Base-by-base conservation (phyloP, 2,113 vertebrate species). In the Myotis brandtii region DNA sequence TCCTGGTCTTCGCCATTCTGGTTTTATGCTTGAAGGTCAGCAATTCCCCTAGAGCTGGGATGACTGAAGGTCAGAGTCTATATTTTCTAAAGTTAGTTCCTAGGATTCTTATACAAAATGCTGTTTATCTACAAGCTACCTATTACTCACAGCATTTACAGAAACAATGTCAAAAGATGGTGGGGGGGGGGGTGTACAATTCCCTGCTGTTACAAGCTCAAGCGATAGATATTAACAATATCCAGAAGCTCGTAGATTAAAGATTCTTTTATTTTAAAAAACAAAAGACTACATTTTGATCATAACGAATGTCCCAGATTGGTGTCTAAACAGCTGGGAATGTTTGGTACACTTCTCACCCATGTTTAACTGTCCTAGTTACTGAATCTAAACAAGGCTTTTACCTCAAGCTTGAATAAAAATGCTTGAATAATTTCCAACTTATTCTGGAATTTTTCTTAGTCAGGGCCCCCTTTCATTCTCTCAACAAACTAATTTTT, bases 351-450 rank as follows among this genome's bases (percentile, higher is more conserved):
- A 89, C 89, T 81, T 92, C 12, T 89, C 25, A 89, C 5, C 32
- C 85, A 72, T 94, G 43, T 87, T 87, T 86, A 83, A 87, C 69
- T 83, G 46, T 91, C 75, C 17, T 89, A 83, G 76, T 87, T 90
- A 91, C 46, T 79, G 37, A 83, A 89, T 87, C 32, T 82, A 93
- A 93, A 83, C 46, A 90, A 87, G 62, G 32, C 23, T 76, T 95
- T 92, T 66, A 76, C 14, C 34, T 32, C 56, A 81, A 50, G 18
- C 82, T 91, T 95, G 52, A 94, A 94, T 91, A 91, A 95, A 92
- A 92, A 86, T 92, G 59, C 34, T 83, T 64, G 40, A 43, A 43
- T 6, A 43, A 62, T 82, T 93, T 48, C 59, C 69, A 85, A 85
- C 23, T 72, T 94, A 83, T 69, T 82, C 1, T 75, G 32, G 56